Percentiles rank a stretch among this genome's conserved stretches.
These are phyloP conservation scores for Siniperca obscura DNA, from an alignment of 2,797 vertebrate genomes.

Conservation along the genomic window DNA sequence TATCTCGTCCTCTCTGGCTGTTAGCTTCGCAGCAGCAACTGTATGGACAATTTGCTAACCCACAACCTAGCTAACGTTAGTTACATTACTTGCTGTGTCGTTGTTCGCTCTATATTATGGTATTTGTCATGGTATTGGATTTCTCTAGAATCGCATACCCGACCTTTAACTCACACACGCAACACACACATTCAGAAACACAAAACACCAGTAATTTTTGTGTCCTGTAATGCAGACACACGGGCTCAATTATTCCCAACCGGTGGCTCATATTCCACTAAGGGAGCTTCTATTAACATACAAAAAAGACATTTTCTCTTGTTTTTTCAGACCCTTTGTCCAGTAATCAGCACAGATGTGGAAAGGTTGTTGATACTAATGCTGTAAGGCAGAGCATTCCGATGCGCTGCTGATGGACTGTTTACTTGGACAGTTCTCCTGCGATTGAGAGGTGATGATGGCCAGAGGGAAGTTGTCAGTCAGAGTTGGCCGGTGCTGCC, in stretches of 20 bases:
- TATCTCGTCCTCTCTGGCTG: too few species aligned
- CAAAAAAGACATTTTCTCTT: slow-evolving; percentile 48
- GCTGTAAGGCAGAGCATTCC: slow-evolving; percentile 55
- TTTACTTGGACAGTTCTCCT: slow-evolving; percentile 81
- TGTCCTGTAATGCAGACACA: slow-evolving; percentile 1
- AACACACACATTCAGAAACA: not conserved
- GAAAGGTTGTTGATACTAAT: slow-evolving; percentile 71
- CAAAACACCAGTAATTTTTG: slow-evolving; percentile 29
- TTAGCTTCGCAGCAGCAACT: too few species aligned
- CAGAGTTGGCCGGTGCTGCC: slow-evolving; percentile 63
- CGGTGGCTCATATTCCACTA: slow-evolving; percentile 55
- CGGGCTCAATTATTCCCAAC: slow-evolving; percentile 33
- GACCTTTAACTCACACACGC: not conserved
- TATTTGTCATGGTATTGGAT: too few species aligned
- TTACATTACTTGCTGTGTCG: too few species aligned
- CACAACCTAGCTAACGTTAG: too few species aligned
- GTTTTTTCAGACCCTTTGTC: slow-evolving; percentile 57
- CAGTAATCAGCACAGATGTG: slow-evolving; percentile 57
- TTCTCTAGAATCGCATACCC: too few species aligned
- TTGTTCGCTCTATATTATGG: too few species aligned
- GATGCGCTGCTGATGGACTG: slow-evolving; percentile 75
- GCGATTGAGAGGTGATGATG: slow-evolving; percentile 77
- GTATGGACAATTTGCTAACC: too few species aligned
- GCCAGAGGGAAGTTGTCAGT: slow-evolving; percentile 79
- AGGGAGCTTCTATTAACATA: slow-evolving; percentile 62